These are phyloP conservation scores for Lapara coniferarum DNA, from an alignment of 2,888 invertebrate species.

Conservation along the genomic window DNA sequence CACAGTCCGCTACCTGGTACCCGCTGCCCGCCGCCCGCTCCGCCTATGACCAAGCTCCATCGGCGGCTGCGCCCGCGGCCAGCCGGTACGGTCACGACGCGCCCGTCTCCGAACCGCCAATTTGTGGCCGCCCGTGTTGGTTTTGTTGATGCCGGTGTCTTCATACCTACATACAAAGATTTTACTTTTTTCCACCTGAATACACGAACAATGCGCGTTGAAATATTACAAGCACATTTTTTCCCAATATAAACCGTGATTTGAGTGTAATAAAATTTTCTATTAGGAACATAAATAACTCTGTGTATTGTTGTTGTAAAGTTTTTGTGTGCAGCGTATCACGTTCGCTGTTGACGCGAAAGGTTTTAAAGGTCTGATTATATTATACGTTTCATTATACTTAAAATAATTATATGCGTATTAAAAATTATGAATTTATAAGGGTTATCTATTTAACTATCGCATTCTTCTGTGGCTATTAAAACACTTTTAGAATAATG, in stretches of 20 bases:
- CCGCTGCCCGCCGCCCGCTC: constrained; percentile 46
- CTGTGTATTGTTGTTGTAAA: constrained; percentile 13
- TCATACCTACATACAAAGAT: constrained; percentile 69
- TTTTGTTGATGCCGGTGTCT: constrained; percentile 80
- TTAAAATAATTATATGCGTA: too few species aligned
- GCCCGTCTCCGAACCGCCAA: constrained; percentile 78
- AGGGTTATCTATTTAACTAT: too few species aligned
- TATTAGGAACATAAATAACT: constrained; percentile 36
- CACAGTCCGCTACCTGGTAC: neutral
- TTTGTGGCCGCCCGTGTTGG: constrained; percentile 82
- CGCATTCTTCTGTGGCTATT: too few species aligned
- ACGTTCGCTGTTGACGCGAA: neutral
- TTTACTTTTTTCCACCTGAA: constrained; percentile 68
- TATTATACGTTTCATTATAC: constrained; percentile 5
- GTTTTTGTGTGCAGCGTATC: constrained; percentile 4
- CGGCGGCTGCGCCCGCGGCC: constrained; percentile 62
- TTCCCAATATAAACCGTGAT: constrained; percentile 40
- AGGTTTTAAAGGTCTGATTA: neutral
- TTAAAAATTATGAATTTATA: too few species aligned
- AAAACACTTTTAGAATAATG: too few species aligned
- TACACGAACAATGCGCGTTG: constrained; percentile 47
- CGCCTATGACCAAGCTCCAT: constrained; percentile 41
- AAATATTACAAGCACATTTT: constrained; percentile 48
- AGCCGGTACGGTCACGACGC: constrained; percentile 75
- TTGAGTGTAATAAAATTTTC: constrained; percentile 40